phyloP scores from a whole-genome alignment of 2,888 invertebrate genomes.

The Micoletzkya japonica region DNA sequence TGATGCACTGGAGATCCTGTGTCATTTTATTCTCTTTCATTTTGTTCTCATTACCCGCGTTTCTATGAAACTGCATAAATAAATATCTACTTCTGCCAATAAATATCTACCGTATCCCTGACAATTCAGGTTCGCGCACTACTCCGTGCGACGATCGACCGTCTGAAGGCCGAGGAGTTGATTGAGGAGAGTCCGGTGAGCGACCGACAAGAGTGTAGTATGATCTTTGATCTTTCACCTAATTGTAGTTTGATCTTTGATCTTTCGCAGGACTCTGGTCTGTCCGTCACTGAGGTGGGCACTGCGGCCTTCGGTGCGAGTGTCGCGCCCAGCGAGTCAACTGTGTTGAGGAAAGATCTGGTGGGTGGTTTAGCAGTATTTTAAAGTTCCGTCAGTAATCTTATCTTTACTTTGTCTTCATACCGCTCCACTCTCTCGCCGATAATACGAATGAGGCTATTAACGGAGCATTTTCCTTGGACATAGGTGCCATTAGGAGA shows the following conservation, averaged over 20 bases:
- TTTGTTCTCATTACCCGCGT: too few species aligned
- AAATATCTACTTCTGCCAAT: too few species aligned
- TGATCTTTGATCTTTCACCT: background rate
- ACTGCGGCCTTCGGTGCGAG: constrained; percentile 84
- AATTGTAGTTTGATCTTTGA: background rate
- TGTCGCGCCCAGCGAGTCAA: constrained; percentile 77
- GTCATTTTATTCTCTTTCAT: too few species aligned
- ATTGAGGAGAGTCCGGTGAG: constrained; percentile 15
- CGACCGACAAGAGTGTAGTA: constrained; percentile 4
- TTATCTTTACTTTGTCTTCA: too few species aligned
- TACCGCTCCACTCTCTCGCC: too few species aligned
- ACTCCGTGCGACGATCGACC: constrained; percentile 21
- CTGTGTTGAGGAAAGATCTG: constrained; percentile 78
- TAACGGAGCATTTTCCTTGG: too few species aligned
- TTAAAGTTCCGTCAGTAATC: too few species aligned
- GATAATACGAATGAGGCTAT: too few species aligned
- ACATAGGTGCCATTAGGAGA: too few species aligned
- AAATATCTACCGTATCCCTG: background rate
- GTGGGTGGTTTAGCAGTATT: constrained; percentile 64
- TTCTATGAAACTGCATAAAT: too few species aligned
- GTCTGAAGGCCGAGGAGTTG: constrained; percentile 34
- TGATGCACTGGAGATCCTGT: too few species aligned
- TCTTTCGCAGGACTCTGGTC: constrained; percentile 29
- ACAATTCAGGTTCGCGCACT: background rate
- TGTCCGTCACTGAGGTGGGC: constrained; percentile 69